Evolutionary conservation across 2,888 invertebrate species (phyloP).

Genomic region (Temnothorax ravouxi): DNA sequence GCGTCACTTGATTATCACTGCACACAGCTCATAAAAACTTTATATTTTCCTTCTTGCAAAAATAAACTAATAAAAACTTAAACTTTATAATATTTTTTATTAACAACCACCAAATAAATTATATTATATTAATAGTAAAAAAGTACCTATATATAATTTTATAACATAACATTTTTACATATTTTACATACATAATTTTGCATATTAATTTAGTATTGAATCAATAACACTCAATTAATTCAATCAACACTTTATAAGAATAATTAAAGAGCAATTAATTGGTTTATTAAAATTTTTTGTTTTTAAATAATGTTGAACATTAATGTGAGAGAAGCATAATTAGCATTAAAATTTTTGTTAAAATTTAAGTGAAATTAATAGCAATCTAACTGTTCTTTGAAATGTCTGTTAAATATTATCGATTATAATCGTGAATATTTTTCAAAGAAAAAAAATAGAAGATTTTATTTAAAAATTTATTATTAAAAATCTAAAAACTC

Average conservation of each 20-base stretch:
- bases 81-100: not conserved
- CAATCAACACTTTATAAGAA: constrained; percentile 6
- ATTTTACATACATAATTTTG: not conserved
- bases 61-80: not conserved
- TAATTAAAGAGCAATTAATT: not conserved
- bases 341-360: constrained; percentile 1
- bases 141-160: not conserved
- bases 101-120: not conserved
- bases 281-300: not conserved
- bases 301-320: constrained; percentile 14
- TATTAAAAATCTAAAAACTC: not conserved
- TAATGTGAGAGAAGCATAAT: not conserved
- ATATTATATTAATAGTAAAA: not conserved
- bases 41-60: not conserved
- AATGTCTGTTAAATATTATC: not conserved
- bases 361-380: not conserved
- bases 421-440: not conserved
- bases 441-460: not conserved
- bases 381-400: not conserved
- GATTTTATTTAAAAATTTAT: not conserved
- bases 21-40: not conserved
- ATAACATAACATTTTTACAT: not conserved
- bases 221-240: constrained; percentile 1
- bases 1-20: constrained; percentile 26
- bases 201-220: not conserved